Base-by-base conservation (phyloP, 2,888 invertebrate genomes). In the Drosophila conformis region DNA sequence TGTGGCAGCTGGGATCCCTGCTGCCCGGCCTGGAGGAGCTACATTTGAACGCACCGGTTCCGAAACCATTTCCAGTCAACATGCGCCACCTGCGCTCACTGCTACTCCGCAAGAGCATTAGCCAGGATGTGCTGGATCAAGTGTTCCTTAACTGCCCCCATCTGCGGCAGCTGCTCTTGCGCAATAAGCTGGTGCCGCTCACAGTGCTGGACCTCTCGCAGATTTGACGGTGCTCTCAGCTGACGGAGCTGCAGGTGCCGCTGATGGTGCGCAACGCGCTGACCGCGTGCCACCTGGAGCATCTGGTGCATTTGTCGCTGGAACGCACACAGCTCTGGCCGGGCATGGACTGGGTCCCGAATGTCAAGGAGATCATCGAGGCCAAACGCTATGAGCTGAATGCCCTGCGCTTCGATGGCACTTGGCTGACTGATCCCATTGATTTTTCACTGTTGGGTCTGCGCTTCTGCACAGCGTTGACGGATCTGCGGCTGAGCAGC, bases 401-500 rank as follows among this genome's bases (percentile, higher is more conserved):
- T 1, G 4, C 27, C 4, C 15, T 83, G 4, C 49, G 51, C 33
- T 29, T 84, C 0, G 82, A 83, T 51, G 83, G 87, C 11, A 58
- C 64, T 46, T 82, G 82, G 69, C 21, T 82, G 18, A 21, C 36
- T 7, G 3, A 18, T 0, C 57, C 71, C 0, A 29, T 83, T 27
- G 48, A 80, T 36, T 58, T 83, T 8, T 49, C 69, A 3, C 2
- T 42, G 46, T 35, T 83, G 4, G 46, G 69, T 29, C 60, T 83
- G 33, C 21, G 51, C 7, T 21, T 60, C 1, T 87, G 83, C 48
- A 73, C 77, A 27, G 75, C 78, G 0, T 52, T 83, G 4, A 51
- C 18, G 11, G 67, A 82, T 7, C 11, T 87, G n/a, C 38, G 66
- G 13, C 3, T 83, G 11, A 87, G 69, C 66, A 82, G 75, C 35